These are phyloP conservation scores for Oceanites oceanicus DNA, from an alignment of 2,113 vertebrate genomes.

Conservation along the genomic window DNA sequence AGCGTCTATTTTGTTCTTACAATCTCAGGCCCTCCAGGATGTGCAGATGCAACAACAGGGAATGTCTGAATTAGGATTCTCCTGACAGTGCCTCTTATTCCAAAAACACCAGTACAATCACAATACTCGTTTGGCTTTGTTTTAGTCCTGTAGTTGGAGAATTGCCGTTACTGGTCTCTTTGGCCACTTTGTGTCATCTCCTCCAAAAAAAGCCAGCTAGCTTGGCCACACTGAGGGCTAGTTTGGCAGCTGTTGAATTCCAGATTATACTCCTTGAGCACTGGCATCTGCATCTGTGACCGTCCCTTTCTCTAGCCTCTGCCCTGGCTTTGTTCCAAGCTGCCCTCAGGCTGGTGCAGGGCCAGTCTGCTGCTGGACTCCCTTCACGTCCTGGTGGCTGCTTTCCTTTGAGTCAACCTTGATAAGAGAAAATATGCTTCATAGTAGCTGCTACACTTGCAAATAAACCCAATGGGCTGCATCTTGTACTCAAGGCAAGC, in stretches of 20 bases:
- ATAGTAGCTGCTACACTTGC: background rate
- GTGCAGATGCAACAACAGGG: background rate
- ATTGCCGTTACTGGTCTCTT: constrained; percentile 41
- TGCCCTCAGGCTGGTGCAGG: background rate
- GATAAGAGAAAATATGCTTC: constrained; percentile 39
- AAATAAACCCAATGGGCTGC: background rate
- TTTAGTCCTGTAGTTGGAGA: constrained; percentile 52
- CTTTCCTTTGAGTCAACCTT: constrained; percentile 62
- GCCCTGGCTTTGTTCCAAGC: constrained; percentile 57
- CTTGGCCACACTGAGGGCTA: constrained; percentile 42
- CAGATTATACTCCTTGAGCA: constrained; percentile 65
- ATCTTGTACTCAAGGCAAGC: background rate
- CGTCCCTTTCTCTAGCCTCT: constrained; percentile 17
- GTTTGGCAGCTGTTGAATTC: constrained; percentile 68
- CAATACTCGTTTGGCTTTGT: background rate
- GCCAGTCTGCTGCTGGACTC: constrained; percentile 14
- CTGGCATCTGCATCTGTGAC: constrained; percentile 51
- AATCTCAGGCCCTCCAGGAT: background rate
- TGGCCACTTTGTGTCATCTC: constrained; percentile 59
- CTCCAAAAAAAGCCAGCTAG: constrained; percentile 58
- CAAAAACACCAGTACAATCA: background rate
- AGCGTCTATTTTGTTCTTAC: background rate
- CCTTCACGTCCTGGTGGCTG: background rate
- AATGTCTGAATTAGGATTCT: background rate
- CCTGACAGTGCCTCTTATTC: background rate